Base-by-base conservation (phyloP, 1,140 invertebrate genomes). In the Helicoverpa armigera region DNA sequence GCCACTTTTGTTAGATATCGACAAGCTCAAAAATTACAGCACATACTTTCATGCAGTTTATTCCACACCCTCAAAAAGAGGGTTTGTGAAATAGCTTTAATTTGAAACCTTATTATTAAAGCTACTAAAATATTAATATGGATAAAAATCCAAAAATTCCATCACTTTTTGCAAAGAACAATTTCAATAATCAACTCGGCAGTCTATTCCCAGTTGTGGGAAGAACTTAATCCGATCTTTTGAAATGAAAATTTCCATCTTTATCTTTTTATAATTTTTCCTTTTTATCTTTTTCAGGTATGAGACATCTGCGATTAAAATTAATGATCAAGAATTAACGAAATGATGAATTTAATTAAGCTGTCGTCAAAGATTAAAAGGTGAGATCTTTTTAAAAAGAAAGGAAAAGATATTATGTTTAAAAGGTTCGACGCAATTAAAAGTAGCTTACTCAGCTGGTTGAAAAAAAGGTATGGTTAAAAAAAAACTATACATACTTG, bases 211-310 rank as follows among this genome's bases (percentile, higher is more conserved):
- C 23, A 23, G 23, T 23, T 23, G 5, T 43, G 35, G 35, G 35
- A 43, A 43, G 35, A 43, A 43, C 7, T 9, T 43, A 43, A 43
- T 43, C 35, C 35, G 5, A 43, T 43, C 35, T 43, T 43, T 43
- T 43, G 35, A 43, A 43, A 43, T 43, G 3, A 53, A 11, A 53
- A 13, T 72, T 12, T 14, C 29, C 18, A 13, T 70, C 29, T 70
- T 12, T 54, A 48, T 67, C 54, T 54, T 50, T 72, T 72, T 9
- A 23, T 70, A 11, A 53, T 13, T 72, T 12, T 14, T 53, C 18
- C 12, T 70, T 53, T 70, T 12, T 54, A 48, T 67, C 54, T 54
- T 50, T 72, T 72, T 9, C 69, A 72, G 69, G 69, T 72, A 72
- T n/a, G 69, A 50, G 16, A 7, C 48, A 16, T 3, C n/a, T 35